A percentile compares a stretch with the other conserved stretches of the same genome.
Conservation (phyloP, 30 jellyfish, hydroid and myxozoan species). For the Turritopsis dohrnii region DNA sequence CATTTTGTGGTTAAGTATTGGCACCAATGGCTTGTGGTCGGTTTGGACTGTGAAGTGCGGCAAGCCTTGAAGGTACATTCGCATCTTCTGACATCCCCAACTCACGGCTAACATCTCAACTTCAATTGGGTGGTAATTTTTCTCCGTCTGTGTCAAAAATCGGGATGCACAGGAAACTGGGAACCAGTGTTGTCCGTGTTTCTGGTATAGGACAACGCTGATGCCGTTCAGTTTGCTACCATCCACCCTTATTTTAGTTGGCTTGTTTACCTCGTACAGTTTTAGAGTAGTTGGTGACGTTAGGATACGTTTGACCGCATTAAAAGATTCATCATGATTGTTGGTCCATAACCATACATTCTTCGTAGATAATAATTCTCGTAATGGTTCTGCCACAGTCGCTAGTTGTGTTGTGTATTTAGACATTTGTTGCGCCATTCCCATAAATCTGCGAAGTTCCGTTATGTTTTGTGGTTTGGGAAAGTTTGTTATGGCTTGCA, state of each 20-base stretch:
- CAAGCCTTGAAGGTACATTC: constrained; percentile 21
- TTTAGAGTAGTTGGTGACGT: constrained; percentile 17
- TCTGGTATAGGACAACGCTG: too few relatives aligned
- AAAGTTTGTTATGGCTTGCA: constrained; percentile 13
- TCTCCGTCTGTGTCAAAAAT: not conserved
- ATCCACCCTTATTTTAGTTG: constrained; percentile 17
- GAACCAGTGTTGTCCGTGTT: too few relatives aligned
- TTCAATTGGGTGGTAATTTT: constrained; percentile 13
- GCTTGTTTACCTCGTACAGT: not conserved
- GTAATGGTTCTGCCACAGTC: not conserved
- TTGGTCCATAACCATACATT: constrained; percentile 24
- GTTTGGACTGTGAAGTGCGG: constrained; percentile 18
- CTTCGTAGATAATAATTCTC: constrained; percentile 18
- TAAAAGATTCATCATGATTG: constrained; percentile 19
- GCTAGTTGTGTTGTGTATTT: constrained; percentile 19
- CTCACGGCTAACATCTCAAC: constrained; percentile 15
- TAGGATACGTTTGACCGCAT: constrained; percentile 1
- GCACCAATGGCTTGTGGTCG: constrained; percentile 41
- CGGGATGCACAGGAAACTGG: constrained; percentile 26
- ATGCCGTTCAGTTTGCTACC: constrained; percentile 20
- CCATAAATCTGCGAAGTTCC: constrained; percentile 39
- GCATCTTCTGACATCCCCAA: constrained; percentile 17
- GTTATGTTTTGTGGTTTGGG: constrained; percentile 28
- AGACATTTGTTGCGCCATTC: constrained; percentile 33
- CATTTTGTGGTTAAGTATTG: constrained; percentile 5